Evolutionary conservation across 2,888 invertebrate genomes (phyloP).

Genomic region (Ophion ventricosus): DNA sequence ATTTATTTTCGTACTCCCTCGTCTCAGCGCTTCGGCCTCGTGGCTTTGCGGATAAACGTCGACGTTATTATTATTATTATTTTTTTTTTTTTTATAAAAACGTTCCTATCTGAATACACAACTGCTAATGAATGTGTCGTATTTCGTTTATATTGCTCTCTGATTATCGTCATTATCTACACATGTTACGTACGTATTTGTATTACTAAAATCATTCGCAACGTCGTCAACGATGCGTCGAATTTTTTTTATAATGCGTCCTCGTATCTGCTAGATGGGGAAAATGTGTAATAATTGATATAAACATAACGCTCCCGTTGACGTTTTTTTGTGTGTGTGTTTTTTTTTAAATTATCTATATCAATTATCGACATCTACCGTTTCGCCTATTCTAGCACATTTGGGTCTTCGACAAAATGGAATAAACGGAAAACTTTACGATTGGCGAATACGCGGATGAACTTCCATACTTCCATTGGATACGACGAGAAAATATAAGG

Average conservation of each 20-base stretch:
- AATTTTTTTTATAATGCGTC: slow-evolving; percentile 7
- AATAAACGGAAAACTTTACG: background rate
- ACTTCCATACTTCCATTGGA: background rate
- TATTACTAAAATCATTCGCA: slow-evolving; percentile 29
- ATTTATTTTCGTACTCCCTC: background rate
- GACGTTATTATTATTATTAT: slow-evolving; percentile 3
- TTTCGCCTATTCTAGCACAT: background rate
- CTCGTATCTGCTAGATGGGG: background rate
- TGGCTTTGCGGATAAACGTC: background rate
- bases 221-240: background rate
- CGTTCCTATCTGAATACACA: slow-evolving; percentile 47
- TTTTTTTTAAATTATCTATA: slow-evolving; percentile 3
- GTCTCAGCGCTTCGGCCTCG: background rate
- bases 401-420: background rate
- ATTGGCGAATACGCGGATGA: background rate
- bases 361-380: background rate
- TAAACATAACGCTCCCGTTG: background rate
- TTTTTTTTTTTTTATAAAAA: slow-evolving; percentile 40
- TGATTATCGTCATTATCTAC: slow-evolving; percentile 59
- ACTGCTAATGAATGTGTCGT: slow-evolving; percentile 45
- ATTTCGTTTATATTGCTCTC: slow-evolving; percentile 18
- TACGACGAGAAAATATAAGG: background rate
- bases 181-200: slow-evolving; percentile 53
- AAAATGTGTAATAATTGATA: background rate
- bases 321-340: too few relatives aligned